Conservation (phyloP, 2,888 invertebrate genomes). For the Agrotis exclamationis region DNA sequence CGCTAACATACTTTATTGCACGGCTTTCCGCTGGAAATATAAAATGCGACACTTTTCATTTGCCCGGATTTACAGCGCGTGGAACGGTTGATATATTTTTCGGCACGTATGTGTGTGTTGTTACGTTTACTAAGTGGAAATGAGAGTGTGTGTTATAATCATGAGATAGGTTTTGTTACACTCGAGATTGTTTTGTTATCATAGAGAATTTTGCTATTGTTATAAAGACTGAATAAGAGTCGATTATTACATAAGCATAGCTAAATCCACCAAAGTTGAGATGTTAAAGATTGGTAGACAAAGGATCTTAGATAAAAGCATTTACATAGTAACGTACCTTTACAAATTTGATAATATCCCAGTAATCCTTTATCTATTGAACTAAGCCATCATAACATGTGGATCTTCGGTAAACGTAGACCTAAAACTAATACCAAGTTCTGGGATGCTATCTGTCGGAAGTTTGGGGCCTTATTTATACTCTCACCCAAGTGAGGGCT, state of each 20-base stretch:
- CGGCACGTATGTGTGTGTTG: constrained; percentile 28
- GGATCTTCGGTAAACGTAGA: constrained; percentile 28
- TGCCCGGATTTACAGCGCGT: constrained; percentile 61
- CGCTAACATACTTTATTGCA: constrained; percentile 79
- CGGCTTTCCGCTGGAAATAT: constrained; percentile 75
- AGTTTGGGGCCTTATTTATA: constrained; percentile 38
- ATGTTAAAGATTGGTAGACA: background rate
- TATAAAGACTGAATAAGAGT: no score
- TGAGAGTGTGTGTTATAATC: constrained; percentile 13
- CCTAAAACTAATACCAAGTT: constrained; percentile 50
- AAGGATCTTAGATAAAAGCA: background rate
- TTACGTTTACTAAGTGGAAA: constrained; percentile 17
- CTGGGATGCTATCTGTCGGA: constrained; percentile 14
- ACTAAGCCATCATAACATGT: constrained; percentile 30
- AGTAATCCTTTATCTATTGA: constrained; percentile 34
- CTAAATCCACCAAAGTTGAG: background rate
- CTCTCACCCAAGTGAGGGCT: constrained; percentile 6
- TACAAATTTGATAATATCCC: constrained; percentile 9
- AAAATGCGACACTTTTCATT: constrained; percentile 74
- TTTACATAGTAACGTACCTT: constrained; percentile 3
- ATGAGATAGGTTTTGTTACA: background rate
- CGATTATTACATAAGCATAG: background rate
- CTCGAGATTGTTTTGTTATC: background rate
- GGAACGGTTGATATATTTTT: constrained; percentile 55
- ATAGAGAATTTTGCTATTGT: no score